These are phyloP conservation scores for Rhynchonema sp. DNA, from an alignment of 2,888 invertebrate species.

Conservation along the genomic window DNA sequence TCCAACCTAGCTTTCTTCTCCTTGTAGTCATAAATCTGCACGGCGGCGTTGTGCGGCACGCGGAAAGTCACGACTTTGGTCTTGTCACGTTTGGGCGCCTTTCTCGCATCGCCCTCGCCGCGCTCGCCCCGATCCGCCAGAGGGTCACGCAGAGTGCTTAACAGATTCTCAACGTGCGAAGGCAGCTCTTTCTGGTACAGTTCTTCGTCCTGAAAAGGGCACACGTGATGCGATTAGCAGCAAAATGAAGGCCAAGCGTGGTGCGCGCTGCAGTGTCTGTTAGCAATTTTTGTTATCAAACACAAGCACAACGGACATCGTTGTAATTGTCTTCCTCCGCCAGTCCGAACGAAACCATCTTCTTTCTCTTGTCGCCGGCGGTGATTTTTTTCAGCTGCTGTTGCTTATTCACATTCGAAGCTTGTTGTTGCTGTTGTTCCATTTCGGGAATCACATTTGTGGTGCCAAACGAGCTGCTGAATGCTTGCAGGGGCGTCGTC, in stretches of 20 bases:
- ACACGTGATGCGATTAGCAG: no score
- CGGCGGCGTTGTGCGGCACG: conserved; percentile 37
- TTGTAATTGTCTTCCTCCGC: no score
- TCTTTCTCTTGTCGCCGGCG: not conserved
- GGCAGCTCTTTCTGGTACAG: conserved; percentile 28
- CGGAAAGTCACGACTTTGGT: conserved; percentile 32
- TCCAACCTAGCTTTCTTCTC: conserved; percentile 32
- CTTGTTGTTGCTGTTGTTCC: not conserved
- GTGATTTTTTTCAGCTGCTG: not conserved
- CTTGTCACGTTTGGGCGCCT: conserved; percentile 22
- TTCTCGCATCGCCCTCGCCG: not conserved
- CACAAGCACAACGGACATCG: no score
- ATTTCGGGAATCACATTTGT: not conserved
- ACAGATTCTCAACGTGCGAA: conserved; percentile 27
- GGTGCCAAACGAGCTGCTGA: not conserved
- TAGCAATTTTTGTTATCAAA: no score
- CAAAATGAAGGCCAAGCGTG: not conserved
- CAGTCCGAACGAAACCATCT: not conserved
- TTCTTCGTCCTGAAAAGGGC: conserved; percentile 18
- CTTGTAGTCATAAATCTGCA: conserved; percentile 38
- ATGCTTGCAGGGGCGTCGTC: not conserved
- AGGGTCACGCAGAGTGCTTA: conserved; percentile 28
- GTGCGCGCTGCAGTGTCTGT: no score
- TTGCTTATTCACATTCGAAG: not conserved
- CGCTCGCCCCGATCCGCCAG: conserved; percentile 21